A percentile compares a stretch with the other conserved stretches of the same genome.
phyloP scores from a whole-genome alignment of 2,888 invertebrate species.

The Ommatoiulus sabulosus region DNA sequence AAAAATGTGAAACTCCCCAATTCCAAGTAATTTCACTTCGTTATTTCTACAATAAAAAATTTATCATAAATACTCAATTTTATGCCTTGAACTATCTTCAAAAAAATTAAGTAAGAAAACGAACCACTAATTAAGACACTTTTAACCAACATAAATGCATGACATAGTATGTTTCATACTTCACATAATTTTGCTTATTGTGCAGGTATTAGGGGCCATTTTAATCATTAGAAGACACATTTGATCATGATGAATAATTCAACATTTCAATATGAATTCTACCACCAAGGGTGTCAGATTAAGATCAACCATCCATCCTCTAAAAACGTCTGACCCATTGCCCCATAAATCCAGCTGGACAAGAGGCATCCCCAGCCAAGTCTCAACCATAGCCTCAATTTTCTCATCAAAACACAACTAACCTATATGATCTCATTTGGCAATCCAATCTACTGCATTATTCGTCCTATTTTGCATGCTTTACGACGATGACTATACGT shows the following conservation, averaged over 20 bases:
- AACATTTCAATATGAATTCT: background rate
- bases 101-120: no score
- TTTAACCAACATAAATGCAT: no score
- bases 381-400: background rate
- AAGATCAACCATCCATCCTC: background rate
- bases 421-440: constrained; percentile 3
- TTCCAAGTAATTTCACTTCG: no score
- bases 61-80: no score
- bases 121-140: no score
- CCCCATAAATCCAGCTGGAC: constrained; percentile 1
- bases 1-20: no score
- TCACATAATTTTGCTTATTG: no score
- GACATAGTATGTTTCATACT: no score
- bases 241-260: background rate
- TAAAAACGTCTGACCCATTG: background rate
- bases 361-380: background rate
- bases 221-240: background rate
- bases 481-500: background rate
- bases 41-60: no score
- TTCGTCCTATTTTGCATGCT: constrained; percentile 32
- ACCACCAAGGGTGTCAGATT: background rate
- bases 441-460: background rate
- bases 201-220: background rate
- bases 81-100: no score
- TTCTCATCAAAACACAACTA: background rate